These are phyloP conservation scores for Dynastes grantii DNA, from an alignment of 2,888 invertebrate genomes.

Conservation along the genomic window DNA sequence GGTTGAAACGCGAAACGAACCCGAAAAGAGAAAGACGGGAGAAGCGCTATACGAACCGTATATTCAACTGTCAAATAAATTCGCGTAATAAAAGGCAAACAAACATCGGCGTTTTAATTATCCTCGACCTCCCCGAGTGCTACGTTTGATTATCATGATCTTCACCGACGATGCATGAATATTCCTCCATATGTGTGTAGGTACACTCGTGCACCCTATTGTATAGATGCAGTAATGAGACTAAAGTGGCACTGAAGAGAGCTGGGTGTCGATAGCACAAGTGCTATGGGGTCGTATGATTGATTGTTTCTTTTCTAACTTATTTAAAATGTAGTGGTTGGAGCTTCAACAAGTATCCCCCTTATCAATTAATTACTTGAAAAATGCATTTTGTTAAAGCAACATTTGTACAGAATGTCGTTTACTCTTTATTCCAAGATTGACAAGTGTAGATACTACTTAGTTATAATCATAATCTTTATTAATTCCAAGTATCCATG, in stretches of 20 bases:
- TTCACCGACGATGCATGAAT: not conserved
- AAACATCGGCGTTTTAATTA: constrained; percentile 25
- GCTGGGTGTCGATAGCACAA: not conserved
- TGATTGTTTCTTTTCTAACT: too few relatives aligned
- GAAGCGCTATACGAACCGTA: not conserved
- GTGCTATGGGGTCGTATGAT: not conserved
- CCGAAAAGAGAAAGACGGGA: not conserved
- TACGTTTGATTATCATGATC: constrained; percentile 8
- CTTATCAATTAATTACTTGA: too few relatives aligned
- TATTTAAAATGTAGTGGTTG: too few relatives aligned
- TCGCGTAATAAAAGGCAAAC: constrained; percentile 27
- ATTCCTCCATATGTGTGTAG: not conserved
- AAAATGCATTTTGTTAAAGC: too few relatives aligned
- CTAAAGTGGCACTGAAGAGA: not conserved
- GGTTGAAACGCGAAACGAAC: not conserved
- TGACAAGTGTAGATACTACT: too few relatives aligned
- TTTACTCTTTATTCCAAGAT: too few relatives aligned
- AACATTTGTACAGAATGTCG: too few relatives aligned
- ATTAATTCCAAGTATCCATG: too few relatives aligned
- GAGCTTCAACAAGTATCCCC: too few relatives aligned
- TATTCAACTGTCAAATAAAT: constrained; percentile 22
- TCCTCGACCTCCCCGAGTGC: constrained; percentile 7
- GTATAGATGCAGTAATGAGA: constrained; percentile 13
- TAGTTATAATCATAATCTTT: too few relatives aligned
- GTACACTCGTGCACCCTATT: not conserved